Conservation (phyloP, 2,888 invertebrate genomes). For the Protodeltote pygarga region DNA sequence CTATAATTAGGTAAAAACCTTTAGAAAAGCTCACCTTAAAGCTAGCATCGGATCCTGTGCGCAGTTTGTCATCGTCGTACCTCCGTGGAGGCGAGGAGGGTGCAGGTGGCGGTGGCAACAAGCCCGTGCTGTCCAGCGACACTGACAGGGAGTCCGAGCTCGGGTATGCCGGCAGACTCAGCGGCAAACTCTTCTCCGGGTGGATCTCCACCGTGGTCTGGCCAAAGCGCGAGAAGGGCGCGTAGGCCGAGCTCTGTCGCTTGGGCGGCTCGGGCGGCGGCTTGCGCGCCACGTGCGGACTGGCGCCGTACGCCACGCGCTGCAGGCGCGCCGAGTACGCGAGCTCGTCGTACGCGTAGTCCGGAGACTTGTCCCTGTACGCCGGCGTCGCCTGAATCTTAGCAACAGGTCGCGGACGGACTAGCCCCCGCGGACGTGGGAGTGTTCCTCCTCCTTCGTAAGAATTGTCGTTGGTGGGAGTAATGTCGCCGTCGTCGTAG, state of each 20-base stretch:
- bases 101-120: slow-evolving; percentile 89
- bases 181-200: slow-evolving; percentile 86
- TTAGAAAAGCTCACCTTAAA: slow-evolving; percentile 89
- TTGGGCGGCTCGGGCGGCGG: slow-evolving; percentile 94
- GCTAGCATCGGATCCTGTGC: slow-evolving; percentile 93
- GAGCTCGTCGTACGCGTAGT: slow-evolving; percentile 82
- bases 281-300: slow-evolving; percentile 92
- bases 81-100: slow-evolving; percentile 88
- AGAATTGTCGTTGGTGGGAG: slow-evolving; percentile 91
- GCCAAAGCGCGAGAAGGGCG: slow-evolving; percentile 81
- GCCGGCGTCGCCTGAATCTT: slow-evolving; percentile 89
- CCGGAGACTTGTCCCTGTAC: slow-evolving; percentile 77
- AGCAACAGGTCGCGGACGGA: slow-evolving; percentile 93
- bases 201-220: slow-evolving; percentile 89
- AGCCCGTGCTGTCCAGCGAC: slow-evolving; percentile 88
- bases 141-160: slow-evolving; percentile 89
- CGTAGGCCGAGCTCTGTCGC: slow-evolving; percentile 88
- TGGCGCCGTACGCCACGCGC: slow-evolving; percentile 88
- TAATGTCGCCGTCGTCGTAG: slow-evolving; percentile 96
- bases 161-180: slow-evolving; percentile 89
- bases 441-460: slow-evolving; percentile 94
- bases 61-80: slow-evolving; percentile 79
- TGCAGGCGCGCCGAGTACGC: slow-evolving; percentile 81
- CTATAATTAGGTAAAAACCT: background rate
- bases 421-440: slow-evolving; percentile 93